Conservation (phyloP, 1,140 invertebrate genomes). For the Polypedilum pembai region DNA sequence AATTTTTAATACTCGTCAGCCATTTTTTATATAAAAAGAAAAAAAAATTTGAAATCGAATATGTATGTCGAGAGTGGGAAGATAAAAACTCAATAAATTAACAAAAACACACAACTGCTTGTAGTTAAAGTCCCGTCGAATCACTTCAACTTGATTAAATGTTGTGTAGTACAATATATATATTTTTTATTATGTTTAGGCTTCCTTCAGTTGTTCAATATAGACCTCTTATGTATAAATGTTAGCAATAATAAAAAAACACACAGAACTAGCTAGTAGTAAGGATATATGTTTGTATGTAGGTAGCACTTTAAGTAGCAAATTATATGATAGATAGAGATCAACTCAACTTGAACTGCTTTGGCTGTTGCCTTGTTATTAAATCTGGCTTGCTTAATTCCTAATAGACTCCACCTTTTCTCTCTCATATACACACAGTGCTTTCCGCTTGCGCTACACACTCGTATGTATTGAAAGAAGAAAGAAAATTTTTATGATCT, state of each 20-base stretch:
- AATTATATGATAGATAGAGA: conserved; percentile 24
- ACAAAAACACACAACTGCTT: background rate
- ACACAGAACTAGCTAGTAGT: too few relatives aligned
- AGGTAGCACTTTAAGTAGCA: background rate
- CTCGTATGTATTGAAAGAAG: background rate
- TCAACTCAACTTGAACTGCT: conserved; percentile 8
- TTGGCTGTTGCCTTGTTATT: background rate
- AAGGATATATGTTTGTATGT: background rate
- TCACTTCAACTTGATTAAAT: conserved; percentile 28
- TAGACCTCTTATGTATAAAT: background rate
- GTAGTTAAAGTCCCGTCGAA: conserved; percentile 10
- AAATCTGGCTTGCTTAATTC: conserved; percentile 24
- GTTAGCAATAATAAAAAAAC: background rate
- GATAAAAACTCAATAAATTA: conserved; percentile 25
- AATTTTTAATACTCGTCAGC: background rate
- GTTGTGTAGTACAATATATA: background rate
- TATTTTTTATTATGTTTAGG: conserved; percentile 27
- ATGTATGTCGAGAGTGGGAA: background rate
- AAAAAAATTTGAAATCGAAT: background rate
- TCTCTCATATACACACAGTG: background rate
- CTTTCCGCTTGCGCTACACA: background rate
- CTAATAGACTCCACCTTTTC: conserved; percentile 25
- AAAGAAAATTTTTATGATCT: conserved; percentile 16
- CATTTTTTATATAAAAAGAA: background rate
- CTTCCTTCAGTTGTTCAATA: background rate